phyloP scores from a whole-genome alignment of 2,888 invertebrate genomes.

The Bembecia ichneumoniformis region DNA sequence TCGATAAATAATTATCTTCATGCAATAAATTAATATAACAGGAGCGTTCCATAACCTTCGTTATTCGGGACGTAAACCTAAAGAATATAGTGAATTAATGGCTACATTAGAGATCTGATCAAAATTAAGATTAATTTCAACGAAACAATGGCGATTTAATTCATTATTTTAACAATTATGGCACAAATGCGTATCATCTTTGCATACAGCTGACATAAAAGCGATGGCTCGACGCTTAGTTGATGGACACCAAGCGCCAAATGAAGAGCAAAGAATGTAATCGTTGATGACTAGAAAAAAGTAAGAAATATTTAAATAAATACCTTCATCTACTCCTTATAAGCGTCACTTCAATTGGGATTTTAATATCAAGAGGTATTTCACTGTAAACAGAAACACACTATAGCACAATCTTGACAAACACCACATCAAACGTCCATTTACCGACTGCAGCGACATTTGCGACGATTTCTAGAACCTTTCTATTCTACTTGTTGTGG shows the following conservation, averaged over 20 bases:
- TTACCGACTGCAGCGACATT: slow-evolving; percentile 75
- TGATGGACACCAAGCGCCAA: slow-evolving; percentile 53
- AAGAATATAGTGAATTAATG: slow-evolving; percentile 40
- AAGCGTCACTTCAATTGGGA: slow-evolving; percentile 61
- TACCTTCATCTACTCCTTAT: slow-evolving; percentile 79
- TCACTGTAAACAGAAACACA: slow-evolving; percentile 80
- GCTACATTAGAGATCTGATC: slow-evolving; percentile 20
- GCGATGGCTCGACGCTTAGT: slow-evolving; percentile 55
- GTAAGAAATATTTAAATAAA: slow-evolving; percentile 15
- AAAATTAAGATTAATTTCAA: slow-evolving; percentile 24
- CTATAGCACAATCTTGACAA: slow-evolving; percentile 75
- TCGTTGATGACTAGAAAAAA: slow-evolving; percentile 20
- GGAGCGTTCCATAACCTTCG: slow-evolving; percentile 66
- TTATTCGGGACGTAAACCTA: slow-evolving; percentile 53
- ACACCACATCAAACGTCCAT: slow-evolving; percentile 77
- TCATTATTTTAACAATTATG: slow-evolving; percentile 49
- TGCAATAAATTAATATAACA: slow-evolving; percentile 54
- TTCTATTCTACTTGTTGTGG: slow-evolving; percentile 33
- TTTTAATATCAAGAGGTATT: slow-evolving; percentile 55
- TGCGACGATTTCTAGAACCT: slow-evolving; percentile 51
- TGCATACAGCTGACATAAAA: slow-evolving; percentile 69
- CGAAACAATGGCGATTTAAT: slow-evolving; percentile 50
- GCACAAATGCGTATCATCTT: slow-evolving; percentile 67
- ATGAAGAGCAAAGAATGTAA: slow-evolving; percentile 24
- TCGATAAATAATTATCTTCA: slow-evolving; percentile 50